Evolutionary conservation across 2,888 invertebrate genomes (phyloP).

Genomic region (Aromia moschata): DNA sequence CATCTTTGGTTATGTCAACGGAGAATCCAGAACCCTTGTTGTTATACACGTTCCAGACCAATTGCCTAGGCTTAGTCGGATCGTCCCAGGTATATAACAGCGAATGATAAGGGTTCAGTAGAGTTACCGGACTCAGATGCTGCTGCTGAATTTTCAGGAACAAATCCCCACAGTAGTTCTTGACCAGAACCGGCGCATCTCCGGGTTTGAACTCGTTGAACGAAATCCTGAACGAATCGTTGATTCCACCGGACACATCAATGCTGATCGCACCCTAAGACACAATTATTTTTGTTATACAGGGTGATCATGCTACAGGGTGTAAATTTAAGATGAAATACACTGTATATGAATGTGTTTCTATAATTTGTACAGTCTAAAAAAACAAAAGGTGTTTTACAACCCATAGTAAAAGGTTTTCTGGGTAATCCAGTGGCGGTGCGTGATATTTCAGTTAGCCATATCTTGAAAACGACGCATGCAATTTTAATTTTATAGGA

Average conservation of each 20-base stretch:
- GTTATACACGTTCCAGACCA: slow-evolving; percentile 86
- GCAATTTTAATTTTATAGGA: too few relatives aligned
- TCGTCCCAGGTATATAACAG: slow-evolving; percentile 88
- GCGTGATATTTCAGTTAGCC: too few relatives aligned
- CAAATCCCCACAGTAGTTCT: slow-evolving; percentile 84
- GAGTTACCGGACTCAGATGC: slow-evolving; percentile 71
- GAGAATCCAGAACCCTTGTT: slow-evolving; percentile 77
- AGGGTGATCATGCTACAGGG: background rate
- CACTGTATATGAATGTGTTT: too few relatives aligned
- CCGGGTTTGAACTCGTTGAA: slow-evolving; percentile 80
- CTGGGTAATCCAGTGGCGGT: too few relatives aligned
- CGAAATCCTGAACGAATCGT: slow-evolving; percentile 77
- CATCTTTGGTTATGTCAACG: slow-evolving; percentile 77
- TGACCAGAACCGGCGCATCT: slow-evolving; percentile 83
- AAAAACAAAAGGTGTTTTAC: too few relatives aligned
- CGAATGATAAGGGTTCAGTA: slow-evolving; percentile 79
- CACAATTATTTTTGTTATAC: background rate
- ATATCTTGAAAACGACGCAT: too few relatives aligned
- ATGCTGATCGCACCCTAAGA: slow-evolving; percentile 75
- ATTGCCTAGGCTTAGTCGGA: slow-evolving; percentile 74
- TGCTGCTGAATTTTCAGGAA: slow-evolving; percentile 82
- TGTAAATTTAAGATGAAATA: background rate
- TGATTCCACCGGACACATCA: slow-evolving; percentile 77
- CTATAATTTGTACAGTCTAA: too few relatives aligned
- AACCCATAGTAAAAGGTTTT: too few relatives aligned